A percentile compares a stretch with the other conserved stretches of the same genome.
These are phyloP conservation scores for Troides oblongomaculatus DNA, from an alignment of 2,888 invertebrate species.

Conservation along the genomic window DNA sequence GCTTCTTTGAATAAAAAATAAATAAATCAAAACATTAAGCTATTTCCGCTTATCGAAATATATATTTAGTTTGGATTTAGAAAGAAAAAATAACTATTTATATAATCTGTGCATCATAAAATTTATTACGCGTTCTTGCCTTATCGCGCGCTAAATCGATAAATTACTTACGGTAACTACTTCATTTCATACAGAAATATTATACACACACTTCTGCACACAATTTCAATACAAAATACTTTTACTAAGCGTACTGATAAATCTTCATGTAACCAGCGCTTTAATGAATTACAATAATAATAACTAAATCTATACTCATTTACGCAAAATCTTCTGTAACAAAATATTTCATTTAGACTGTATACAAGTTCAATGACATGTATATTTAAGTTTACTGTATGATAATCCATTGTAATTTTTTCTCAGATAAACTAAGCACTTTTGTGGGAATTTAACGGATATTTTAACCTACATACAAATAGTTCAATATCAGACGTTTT, in stretches of 20 bases:
- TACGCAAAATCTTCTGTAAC: background rate
- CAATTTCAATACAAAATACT: background rate
- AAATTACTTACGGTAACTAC: background rate
- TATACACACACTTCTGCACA: background rate
- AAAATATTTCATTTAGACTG: background rate
- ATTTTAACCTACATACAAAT: background rate
- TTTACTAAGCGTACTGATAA: background rate
- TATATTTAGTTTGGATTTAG: too few species aligned
- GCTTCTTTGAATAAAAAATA: too few species aligned
- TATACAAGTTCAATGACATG: background rate
- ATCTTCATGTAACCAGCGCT: background rate
- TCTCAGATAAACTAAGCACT: background rate
- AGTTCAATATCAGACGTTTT: background rate
- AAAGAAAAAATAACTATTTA: too few species aligned
- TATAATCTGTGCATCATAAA: too few species aligned
- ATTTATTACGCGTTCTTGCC: too few species aligned
- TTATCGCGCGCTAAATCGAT: too few species aligned
- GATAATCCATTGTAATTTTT: background rate
- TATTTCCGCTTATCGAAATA: too few species aligned
- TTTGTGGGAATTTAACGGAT: conserved; percentile 1
- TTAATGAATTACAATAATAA: background rate
- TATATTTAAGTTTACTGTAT: background rate
- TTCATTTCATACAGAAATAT: background rate
- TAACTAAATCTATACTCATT: background rate
- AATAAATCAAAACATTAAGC: too few species aligned